These are phyloP conservation scores for Empis stercorea DNA, from an alignment of 2,888 invertebrate genomes.

Conservation along the genomic window DNA sequence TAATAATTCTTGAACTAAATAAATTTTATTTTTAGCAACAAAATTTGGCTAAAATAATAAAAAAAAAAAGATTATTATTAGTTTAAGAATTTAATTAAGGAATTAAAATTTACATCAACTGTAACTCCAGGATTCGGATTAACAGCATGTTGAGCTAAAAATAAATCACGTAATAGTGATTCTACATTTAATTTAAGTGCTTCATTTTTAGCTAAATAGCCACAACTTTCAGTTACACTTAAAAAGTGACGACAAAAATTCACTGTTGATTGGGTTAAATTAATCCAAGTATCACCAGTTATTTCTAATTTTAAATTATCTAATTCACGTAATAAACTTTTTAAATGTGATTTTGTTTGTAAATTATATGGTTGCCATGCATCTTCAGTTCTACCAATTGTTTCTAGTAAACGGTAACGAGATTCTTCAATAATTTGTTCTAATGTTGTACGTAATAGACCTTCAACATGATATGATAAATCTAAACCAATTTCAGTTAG, in stretches of 20 bases:
- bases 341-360: slow-evolving; percentile 33
- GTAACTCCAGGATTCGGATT: slow-evolving; percentile 28
- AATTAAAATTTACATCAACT: slow-evolving; percentile 27
- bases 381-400: slow-evolving; percentile 34
- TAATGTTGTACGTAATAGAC: slow-evolving; percentile 59
- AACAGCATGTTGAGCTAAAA: slow-evolving; percentile 30
- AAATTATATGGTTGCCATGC: slow-evolving; percentile 35
- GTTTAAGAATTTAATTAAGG: neutral
- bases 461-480: slow-evolving; percentile 81
- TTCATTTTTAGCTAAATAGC: slow-evolving; percentile 32
- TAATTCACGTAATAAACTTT: slow-evolving; percentile 28
- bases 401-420: slow-evolving; percentile 29
- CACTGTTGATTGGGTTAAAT: slow-evolving; percentile 33
- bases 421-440: slow-evolving; percentile 34
- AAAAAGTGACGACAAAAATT: slow-evolving; percentile 33
- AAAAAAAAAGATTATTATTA: slow-evolving; percentile 2
- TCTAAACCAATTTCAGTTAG: slow-evolving; percentile 69
- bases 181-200: slow-evolving; percentile 27
- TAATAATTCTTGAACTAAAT: slow-evolving; percentile 29
- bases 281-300: slow-evolving; percentile 36
- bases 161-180: slow-evolving; percentile 27
- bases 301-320: slow-evolving; percentile 31
- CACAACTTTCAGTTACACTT: slow-evolving; percentile 31
- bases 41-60: slow-evolving; percentile 29
- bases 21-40: slow-evolving; percentile 32